phyloP scores from a whole-genome alignment of 2,888 invertebrate species.

The Caenorhabditis wallacei region DNA sequence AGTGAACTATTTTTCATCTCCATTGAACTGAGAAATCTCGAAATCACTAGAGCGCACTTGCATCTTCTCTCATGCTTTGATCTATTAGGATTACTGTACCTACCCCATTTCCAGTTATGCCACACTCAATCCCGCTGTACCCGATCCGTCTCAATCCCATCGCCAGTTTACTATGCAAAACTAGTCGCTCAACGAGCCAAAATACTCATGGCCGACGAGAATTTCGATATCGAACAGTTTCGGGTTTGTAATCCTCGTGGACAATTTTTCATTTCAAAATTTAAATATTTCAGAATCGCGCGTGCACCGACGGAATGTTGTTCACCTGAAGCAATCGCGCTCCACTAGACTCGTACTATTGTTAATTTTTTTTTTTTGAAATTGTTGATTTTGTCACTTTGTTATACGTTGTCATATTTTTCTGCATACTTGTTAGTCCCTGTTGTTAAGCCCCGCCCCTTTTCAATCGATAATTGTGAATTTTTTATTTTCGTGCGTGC shows the following conservation, averaged over 20 bases:
- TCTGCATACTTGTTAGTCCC: too few species aligned
- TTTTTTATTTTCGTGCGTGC: slow-evolving; percentile 56
- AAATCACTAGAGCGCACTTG: too few species aligned
- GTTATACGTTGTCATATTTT: slow-evolving; percentile 4
- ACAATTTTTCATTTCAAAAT: background rate
- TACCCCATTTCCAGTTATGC: slow-evolving; percentile 57
- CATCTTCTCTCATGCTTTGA: too few species aligned
- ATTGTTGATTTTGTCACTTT: slow-evolving; percentile 7
- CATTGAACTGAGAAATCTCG: too few species aligned
- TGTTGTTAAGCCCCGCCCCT: background rate
- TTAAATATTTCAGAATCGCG: slow-evolving; percentile 31
- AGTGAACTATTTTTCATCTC: too few species aligned
- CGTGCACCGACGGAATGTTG: slow-evolving; percentile 51
- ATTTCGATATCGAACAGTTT: slow-evolving; percentile 42
- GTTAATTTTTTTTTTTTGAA: background rate
- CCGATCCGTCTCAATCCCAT: slow-evolving; percentile 65
- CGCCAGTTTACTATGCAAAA: slow-evolving; percentile 63
- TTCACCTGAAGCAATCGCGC: slow-evolving; percentile 41
- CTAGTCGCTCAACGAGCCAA: slow-evolving; percentile 63
- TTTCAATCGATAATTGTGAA: slow-evolving; percentile 24
- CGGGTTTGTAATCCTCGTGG: slow-evolving; percentile 10
- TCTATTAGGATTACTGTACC: too few species aligned
- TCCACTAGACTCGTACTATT: background rate
- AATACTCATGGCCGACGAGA: slow-evolving; percentile 54
- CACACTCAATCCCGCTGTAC: slow-evolving; percentile 66